Conservation (phyloP, 1,140 invertebrate genomes). For the Dreissena rostriformis region DNA sequence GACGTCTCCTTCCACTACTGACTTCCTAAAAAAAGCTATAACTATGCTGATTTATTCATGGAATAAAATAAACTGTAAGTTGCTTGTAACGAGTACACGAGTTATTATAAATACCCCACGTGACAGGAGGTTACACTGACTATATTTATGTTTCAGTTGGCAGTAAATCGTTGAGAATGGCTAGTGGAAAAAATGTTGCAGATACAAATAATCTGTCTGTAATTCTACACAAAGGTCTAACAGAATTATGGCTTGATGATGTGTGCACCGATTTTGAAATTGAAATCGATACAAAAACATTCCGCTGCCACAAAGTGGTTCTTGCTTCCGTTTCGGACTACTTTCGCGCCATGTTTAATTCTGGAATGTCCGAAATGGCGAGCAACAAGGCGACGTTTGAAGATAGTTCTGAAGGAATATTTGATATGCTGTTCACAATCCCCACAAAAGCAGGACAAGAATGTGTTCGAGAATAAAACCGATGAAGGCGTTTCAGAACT, state of each 20-base stretch:
- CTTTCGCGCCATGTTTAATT: slow-evolving; percentile 70
- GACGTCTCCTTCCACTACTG: too few species aligned
- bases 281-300: slow-evolving; percentile 54
- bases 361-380: slow-evolving; percentile 65
- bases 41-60: too few species aligned
- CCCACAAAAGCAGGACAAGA: not conserved
- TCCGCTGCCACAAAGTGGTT: slow-evolving; percentile 68
- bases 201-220: too few species aligned
- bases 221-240: too few species aligned
- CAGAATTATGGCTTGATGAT: not conserved
- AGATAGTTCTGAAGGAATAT: slow-evolving; percentile 53
- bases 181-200: too few species aligned
- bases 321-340: slow-evolving; percentile 66
- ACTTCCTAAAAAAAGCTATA: too few species aligned
- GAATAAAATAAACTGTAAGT: too few species aligned
- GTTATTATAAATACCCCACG: too few species aligned
- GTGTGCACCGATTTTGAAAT: slow-evolving; percentile 63
- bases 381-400: slow-evolving; percentile 53
- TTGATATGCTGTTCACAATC: slow-evolving; percentile 48
- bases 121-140: too few species aligned
- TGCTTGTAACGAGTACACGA: too few species aligned
- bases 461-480: not conserved
- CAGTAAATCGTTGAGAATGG: too few species aligned
- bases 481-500: slow-evolving; percentile 31
- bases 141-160: too few species aligned